These are phyloP conservation scores for Acronicta aceris DNA, from an alignment of 2,888 invertebrate species.

Conservation along the genomic window DNA sequence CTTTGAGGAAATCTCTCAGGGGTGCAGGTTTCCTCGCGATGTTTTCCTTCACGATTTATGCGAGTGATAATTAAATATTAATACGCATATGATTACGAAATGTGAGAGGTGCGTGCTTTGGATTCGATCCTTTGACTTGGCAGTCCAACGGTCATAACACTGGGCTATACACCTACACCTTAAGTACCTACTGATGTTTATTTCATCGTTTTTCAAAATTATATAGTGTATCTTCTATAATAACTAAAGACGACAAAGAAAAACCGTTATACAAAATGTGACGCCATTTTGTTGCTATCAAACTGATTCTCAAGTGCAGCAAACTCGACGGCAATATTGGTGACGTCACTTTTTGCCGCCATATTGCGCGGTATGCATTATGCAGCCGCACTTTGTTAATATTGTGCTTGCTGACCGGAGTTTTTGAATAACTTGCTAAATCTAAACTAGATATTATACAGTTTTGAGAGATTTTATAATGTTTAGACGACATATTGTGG, in stretches of 20 bases:
- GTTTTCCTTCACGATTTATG: no score
- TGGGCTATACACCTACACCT: no score
- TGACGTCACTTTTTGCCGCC: slow-evolving; percentile 61
- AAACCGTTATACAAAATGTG: neutral
- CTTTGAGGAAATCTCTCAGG: no score
- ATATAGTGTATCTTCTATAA: no score
- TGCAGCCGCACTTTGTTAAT: slow-evolving; percentile 67
- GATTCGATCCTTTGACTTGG: no score
- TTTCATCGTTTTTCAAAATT: no score
- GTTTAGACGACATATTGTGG: slow-evolving; percentile 31
- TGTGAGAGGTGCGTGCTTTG: no score
- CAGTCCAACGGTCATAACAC: no score
- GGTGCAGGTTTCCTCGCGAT: no score
- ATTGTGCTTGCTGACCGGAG: slow-evolving; percentile 55
- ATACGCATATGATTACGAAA: no score
- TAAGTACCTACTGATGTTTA: no score
- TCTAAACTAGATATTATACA: slow-evolving; percentile 29
- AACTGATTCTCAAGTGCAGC: slow-evolving; percentile 39
- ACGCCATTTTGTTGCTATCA: slow-evolving; percentile 15
- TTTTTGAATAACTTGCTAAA: slow-evolving; percentile 55
- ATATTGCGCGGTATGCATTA: slow-evolving; percentile 68
- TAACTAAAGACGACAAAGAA: neutral
- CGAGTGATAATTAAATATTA: no score
- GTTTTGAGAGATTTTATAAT: slow-evolving; percentile 41
- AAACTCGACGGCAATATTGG: slow-evolving; percentile 47